Percentiles rank a stretch among this genome's conserved stretches.
These are phyloP conservation scores for Periophthalmodon schlosseri DNA, from an alignment of 2,113 vertebrate genomes.

Conservation along the genomic window DNA sequence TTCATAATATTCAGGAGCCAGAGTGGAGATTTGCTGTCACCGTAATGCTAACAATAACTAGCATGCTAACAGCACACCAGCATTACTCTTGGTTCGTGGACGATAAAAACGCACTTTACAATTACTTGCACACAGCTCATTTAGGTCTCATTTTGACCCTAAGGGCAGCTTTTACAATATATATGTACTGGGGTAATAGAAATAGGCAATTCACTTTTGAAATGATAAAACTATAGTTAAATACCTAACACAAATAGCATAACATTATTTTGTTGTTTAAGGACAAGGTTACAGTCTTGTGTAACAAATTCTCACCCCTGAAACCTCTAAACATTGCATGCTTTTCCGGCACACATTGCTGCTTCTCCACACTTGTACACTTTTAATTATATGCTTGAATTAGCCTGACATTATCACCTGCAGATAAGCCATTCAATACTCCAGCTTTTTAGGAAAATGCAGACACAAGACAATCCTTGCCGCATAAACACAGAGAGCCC, in stretches of 20 bases:
- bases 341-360: not conserved
- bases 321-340: not conserved
- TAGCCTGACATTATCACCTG: constrained; percentile 44
- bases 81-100: too few species aligned
- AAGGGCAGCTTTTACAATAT: too few species aligned
- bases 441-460: constrained; percentile 40
- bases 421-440: constrained; percentile 42
- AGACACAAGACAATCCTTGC: constrained; percentile 21
- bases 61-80: too few species aligned
- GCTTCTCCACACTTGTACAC: constrained; percentile 13
- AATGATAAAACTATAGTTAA: not conserved
- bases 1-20: too few species aligned
- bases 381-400: constrained; percentile 64
- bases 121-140: too few species aligned
- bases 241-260: not conserved
- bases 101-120: too few species aligned
- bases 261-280: not conserved
- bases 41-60: too few species aligned
- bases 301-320: not conserved
- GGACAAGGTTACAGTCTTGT: not conserved
- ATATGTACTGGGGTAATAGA: too few species aligned
- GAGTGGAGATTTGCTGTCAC: too few species aligned
- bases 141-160: too few species aligned
- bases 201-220: too few species aligned
- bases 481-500: constrained; percentile 2